Conservation (phyloP, 2,113 vertebrate species). For the Seriola quinqueradiata region DNA sequence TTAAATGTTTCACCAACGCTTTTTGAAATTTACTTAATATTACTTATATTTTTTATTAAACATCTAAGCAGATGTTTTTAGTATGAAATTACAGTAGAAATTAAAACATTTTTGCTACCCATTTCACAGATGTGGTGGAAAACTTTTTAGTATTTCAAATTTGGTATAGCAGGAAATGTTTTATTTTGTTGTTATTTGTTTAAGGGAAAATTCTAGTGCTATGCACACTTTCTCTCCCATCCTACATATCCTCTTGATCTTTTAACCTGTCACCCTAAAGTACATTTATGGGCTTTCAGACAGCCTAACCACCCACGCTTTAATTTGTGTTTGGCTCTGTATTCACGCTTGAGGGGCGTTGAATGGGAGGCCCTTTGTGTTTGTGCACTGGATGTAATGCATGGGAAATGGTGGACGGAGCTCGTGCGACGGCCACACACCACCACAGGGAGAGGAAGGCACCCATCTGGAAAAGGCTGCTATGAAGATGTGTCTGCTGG, state of each 20-base stretch:
- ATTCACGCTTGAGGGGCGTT: constrained; percentile 61
- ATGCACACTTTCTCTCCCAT: background rate
- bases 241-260: constrained; percentile 45
- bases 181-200: background rate
- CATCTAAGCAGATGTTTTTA: too few relatives aligned
- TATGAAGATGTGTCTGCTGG: constrained; percentile 48
- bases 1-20: background rate
- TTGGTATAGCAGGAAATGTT: background rate
- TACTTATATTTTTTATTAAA: background rate
- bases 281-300: constrained; percentile 67
- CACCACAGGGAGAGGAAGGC: constrained; percentile 50
- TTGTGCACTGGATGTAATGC: constrained; percentile 68
- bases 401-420: constrained; percentile 56
- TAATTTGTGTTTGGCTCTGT: constrained; percentile 64
- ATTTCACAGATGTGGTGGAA: background rate
- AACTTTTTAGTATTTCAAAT: background rate
- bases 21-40: background rate
- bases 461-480: constrained; percentile 58
- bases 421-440: constrained; percentile 37
- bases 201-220: background rate
- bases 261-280: constrained; percentile 44
- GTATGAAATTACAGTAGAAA: too few relatives aligned
- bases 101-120: background rate
- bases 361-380: constrained; percentile 70
- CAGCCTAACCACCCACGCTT: constrained; percentile 62